Percentiles rank a stretch among this genome's conserved stretches.
These are phyloP conservation scores for Drosophila littoralis DNA, from an alignment of 1,140 invertebrate genomes.

Conservation along the genomic window DNA sequence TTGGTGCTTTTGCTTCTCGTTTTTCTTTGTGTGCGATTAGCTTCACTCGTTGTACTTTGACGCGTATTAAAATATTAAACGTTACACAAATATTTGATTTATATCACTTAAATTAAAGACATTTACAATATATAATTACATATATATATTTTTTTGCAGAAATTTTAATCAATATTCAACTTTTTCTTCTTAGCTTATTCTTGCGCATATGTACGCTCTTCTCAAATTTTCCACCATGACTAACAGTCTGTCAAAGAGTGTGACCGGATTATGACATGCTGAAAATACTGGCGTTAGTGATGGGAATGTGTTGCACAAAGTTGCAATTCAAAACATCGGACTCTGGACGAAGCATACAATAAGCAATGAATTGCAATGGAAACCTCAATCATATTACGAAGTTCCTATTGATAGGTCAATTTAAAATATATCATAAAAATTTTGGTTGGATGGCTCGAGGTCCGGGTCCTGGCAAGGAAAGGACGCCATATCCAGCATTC, in stretches of 20 bases:
- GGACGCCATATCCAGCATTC: too few relatives aligned
- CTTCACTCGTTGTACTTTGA: constrained; percentile 83
- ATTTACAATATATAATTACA: constrained; percentile 82
- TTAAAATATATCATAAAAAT: neutral
- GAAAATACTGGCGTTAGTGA: constrained; percentile 18
- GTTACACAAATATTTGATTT: constrained; percentile 78
- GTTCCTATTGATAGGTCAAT: neutral
- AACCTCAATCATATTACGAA: neutral
- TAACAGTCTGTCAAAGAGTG: constrained; percentile 29
- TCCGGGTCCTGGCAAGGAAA: too few relatives aligned
- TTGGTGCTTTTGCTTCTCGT: constrained; percentile 43
- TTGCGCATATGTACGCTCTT: constrained; percentile 72
- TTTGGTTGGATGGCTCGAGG: neutral
- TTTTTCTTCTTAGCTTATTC: constrained; percentile 71
- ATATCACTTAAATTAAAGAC: constrained; percentile 79
- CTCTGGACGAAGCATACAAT: neutral
- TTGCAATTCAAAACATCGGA: neutral
- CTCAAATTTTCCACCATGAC: constrained; percentile 77
- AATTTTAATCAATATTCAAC: constrained; percentile 79
- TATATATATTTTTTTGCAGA: constrained; percentile 80
- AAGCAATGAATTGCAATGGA: neutral
- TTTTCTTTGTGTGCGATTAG: constrained; percentile 63
- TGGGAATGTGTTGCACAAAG: neutral
- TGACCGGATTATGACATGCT: constrained; percentile 10
- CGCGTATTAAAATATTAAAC: constrained; percentile 80